A percentile compares a stretch with the other conserved stretches of the same genome.
These are phyloP conservation scores for Collichthys lucidus DNA, from an alignment of 2,113 vertebrate species.

Conservation along the genomic window DNA sequence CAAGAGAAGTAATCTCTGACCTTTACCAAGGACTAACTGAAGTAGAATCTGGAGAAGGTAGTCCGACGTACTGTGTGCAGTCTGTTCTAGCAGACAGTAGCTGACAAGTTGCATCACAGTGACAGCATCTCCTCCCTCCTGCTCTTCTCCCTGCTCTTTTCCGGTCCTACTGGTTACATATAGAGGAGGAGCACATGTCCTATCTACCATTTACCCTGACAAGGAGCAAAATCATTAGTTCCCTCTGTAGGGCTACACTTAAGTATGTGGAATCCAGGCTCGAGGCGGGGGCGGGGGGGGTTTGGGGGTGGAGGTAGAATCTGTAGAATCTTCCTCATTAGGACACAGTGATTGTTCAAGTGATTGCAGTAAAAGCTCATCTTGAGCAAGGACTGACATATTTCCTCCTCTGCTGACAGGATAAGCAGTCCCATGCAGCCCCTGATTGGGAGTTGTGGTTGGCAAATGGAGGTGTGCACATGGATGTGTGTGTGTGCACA, in stretches of 20 bases:
- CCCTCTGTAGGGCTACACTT: constrained; percentile 61
- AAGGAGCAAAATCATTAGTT: constrained; percentile 79
- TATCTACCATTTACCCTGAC: constrained; percentile 68
- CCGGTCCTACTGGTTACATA: constrained; percentile 56
- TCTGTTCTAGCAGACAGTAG: constrained; percentile 56
- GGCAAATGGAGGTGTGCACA: constrained; percentile 41
- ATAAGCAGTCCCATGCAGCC: constrained; percentile 62
- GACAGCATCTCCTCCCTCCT: constrained; percentile 65
- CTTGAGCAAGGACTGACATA: constrained; percentile 74
- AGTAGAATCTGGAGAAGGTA: constrained; percentile 35
- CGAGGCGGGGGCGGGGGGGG: not conserved
- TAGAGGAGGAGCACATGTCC: constrained; percentile 71
- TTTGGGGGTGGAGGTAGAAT: constrained; percentile 19
- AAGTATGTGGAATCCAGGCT: constrained; percentile 43
- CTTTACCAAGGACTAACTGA: constrained; percentile 46
- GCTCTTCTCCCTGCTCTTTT: constrained; percentile 37
- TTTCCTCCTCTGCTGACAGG: constrained; percentile 77
- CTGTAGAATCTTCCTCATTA: constrained; percentile 79
- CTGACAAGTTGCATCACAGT: constrained; percentile 68
- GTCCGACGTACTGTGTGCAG: constrained; percentile 31
- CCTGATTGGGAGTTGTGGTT: constrained; percentile 62
- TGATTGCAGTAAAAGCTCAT: constrained; percentile 76
- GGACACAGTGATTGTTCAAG: constrained; percentile 81
- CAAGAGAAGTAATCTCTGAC: constrained; percentile 23
- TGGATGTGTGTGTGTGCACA: not conserved